Conservation (phyloP, 2,113 vertebrate genomes). For the Platysteira castanea region DNA sequence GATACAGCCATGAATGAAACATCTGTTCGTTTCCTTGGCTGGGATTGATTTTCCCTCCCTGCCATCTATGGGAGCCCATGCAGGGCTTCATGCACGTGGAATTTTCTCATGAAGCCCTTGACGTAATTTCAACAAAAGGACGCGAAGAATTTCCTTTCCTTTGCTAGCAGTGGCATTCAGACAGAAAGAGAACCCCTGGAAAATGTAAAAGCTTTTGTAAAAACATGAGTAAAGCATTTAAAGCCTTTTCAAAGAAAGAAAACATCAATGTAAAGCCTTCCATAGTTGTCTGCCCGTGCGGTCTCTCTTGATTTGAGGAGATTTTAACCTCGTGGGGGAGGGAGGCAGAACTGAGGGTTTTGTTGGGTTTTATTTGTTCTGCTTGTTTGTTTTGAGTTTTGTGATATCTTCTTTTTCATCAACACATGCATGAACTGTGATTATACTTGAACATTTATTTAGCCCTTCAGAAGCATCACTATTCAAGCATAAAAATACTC, state of each 20-base stretch:
- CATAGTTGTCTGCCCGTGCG: neutral
- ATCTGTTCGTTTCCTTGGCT: neutral
- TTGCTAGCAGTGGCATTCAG: constrained; percentile 8
- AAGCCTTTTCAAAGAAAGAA: constrained; percentile 42
- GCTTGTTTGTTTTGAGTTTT: neutral
- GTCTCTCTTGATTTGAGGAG: constrained; percentile 1
- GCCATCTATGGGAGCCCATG: neutral
- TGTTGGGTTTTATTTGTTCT: neutral
- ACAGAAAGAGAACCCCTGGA: constrained; percentile 34
- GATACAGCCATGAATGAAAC: neutral
- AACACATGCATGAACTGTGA: neutral
- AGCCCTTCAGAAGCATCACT: neutral
- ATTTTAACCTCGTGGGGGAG: neutral
- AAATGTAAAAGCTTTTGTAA: constrained; percentile 51
- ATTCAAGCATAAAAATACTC: neutral
- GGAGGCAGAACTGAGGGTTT: neutral
- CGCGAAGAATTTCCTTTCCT: constrained; percentile 46
- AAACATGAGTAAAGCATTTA: constrained; percentile 41
- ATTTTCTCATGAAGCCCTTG: constrained; percentile 42
- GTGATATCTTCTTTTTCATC: neutral
- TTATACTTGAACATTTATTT: neutral
- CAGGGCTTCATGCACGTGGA: neutral
- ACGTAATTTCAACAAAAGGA: constrained; percentile 26
- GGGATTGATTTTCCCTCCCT: neutral
- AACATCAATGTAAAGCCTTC: constrained; percentile 22